These are phyloP conservation scores for Augochlora pura DNA, from an alignment of 1,140 invertebrate genomes.

Conservation along the genomic window DNA sequence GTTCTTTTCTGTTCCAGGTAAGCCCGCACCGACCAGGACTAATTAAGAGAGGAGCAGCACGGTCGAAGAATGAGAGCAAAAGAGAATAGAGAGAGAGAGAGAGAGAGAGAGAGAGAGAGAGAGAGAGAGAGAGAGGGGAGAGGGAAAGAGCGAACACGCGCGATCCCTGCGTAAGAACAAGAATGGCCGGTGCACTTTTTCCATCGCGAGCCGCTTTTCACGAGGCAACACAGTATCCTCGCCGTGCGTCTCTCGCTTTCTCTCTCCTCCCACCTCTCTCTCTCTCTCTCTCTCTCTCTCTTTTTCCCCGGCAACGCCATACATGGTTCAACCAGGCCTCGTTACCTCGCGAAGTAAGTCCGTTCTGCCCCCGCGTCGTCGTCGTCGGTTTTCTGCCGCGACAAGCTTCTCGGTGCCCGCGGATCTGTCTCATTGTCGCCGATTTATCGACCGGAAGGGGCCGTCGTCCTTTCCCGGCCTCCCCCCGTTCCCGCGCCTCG, in stretches of 20 bases:
- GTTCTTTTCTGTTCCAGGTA: slow-evolving; percentile 51
- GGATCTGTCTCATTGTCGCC: background rate
- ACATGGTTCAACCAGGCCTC: background rate
- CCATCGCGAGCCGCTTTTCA: slow-evolving; percentile 20
- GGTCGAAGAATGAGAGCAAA: background rate
- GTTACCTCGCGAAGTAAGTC: too few relatives aligned
- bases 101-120: too few relatives aligned
- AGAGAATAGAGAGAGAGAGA: slow-evolving; percentile 6
- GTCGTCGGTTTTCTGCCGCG: background rate
- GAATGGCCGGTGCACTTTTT: slow-evolving; percentile 14
- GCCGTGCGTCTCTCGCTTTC: background rate
- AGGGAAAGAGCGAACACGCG: slow-evolving; percentile 1
- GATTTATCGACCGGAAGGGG: slow-evolving; percentile 24
- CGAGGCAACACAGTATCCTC: background rate
- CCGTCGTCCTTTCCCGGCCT: too few relatives aligned
- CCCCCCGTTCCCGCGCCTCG: background rate
- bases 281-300: background rate
- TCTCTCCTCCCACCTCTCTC: background rate
- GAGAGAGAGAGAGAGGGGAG: background rate
- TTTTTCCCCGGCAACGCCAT: background rate
- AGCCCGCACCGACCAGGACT: slow-evolving; percentile 1
- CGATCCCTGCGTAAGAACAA: background rate
- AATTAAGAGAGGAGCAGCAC: slow-evolving; percentile 6
- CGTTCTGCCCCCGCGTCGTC: background rate
- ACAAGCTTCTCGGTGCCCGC: background rate